Base-by-base conservation (phyloP, 2,888 invertebrate species). In the Oscheius sp. region DNA sequence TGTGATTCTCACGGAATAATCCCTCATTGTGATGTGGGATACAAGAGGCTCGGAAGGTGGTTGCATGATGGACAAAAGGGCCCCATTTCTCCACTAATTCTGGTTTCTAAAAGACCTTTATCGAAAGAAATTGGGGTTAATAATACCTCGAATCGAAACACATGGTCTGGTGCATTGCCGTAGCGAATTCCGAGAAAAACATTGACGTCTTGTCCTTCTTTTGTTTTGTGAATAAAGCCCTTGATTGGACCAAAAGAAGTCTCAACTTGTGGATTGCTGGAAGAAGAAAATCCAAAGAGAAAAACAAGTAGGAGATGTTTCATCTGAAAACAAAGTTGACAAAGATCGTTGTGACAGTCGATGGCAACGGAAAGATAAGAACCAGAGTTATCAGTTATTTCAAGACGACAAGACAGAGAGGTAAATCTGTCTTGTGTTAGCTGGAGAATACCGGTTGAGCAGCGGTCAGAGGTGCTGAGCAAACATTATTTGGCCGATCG, bases 151-250 rank as follows among this genome's bases (percentile, higher is more conserved):
- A 79, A 80, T 64, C 80, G 63, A 27, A 70, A 71, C 17, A 76
- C 70, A 31, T 75, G 74, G 68, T 79, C 79, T 0, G 80, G 79
- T 1, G 79, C 72, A 27, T 76, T 71, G 10, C 72, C 80, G 57
- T 80, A 80, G n/a, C 80, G 65, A 50, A 80, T 72, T 33, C 80
- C 80, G 20, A 80, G 65, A 50, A 79, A 80, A 0, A 76, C 79
- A 48, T 79, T 64, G 53, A 63, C 64, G 12, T 68, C 61, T 1
- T 34, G 27, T 27, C 61, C 68, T 5, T 33, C 29, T 15, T 58
- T 39, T 4, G 68, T 68, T 20, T 45, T 68, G 33, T 68, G 52
- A 33, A 17, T 50, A 33, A 68, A 68, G 1, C 68, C 68, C 48
- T 64, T 50, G 20, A 64, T 17, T 12, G 64, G 34, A 15, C 68